Percentiles rank a stretch among this genome's conserved stretches.
Conservation (phyloP, 2,888 invertebrate genomes). For the Meliscaeva auricollis region DNA sequence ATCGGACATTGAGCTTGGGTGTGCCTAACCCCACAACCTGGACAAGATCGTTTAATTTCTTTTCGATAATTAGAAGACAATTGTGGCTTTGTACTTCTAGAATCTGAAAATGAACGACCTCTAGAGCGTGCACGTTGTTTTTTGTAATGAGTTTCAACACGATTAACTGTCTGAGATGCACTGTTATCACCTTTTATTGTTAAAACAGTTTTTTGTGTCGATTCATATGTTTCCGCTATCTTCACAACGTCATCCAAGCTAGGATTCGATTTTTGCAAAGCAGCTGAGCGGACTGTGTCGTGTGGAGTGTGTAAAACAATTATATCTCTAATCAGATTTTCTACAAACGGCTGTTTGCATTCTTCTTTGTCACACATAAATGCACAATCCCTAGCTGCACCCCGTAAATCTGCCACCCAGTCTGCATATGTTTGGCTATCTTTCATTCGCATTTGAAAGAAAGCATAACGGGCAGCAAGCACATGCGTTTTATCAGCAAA, state of each 20-base stretch:
- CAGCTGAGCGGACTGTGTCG: conserved; percentile 41
- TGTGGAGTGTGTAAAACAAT: conserved; percentile 58
- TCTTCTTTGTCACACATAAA: conserved; percentile 20
- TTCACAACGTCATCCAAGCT: conserved; percentile 26
- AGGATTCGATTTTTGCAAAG: conserved; percentile 42
- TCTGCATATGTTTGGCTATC: conserved; percentile 22
- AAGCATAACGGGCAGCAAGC: conserved; percentile 40
- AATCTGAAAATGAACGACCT: neutral
- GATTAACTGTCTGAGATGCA: neutral
- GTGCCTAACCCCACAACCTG: neutral
- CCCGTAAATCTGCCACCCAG: conserved; percentile 19
- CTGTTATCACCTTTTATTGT: neutral
- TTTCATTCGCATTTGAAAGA: conserved; percentile 46
- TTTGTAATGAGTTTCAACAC: neutral
- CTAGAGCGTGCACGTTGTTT: conserved; percentile 8
- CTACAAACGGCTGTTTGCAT: conserved; percentile 57
- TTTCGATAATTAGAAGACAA: neutral
- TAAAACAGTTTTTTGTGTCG: conserved; percentile 34
- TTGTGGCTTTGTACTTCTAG: neutral
- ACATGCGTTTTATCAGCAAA: conserved; percentile 39
- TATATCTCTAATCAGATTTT: conserved; percentile 52
- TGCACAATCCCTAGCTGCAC: conserved; percentile 25
- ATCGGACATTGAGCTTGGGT: neutral
- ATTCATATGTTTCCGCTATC: conserved; percentile 54
- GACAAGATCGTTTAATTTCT: conserved; percentile 10